phyloP scores from a whole-genome alignment of 2,797 vertebrate genomes.

The Myiotriccus ornatus region DNA sequence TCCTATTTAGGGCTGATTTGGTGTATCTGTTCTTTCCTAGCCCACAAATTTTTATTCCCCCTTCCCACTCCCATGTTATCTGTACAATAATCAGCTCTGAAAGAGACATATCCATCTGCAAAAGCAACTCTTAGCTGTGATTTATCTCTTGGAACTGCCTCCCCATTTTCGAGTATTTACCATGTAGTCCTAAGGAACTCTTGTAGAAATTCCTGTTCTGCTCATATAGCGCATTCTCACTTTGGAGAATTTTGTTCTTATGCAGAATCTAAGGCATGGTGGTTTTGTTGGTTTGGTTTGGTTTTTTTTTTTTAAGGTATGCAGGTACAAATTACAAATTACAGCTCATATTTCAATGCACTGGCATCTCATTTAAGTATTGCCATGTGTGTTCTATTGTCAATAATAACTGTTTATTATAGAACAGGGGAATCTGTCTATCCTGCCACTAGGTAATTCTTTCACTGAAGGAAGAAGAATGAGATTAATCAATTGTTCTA shows the following conservation, averaged over 20 bases:
- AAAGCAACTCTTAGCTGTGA: neutral
- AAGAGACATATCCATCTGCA: neutral
- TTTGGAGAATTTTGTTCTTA: neutral
- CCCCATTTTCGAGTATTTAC: neutral
- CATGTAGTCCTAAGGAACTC: neutral
- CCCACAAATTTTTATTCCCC: neutral
- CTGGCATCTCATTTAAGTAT: neutral
- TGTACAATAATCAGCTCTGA: neutral
- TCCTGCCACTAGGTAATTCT: neutral
- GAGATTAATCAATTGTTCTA: neutral
- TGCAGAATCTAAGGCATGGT: neutral
- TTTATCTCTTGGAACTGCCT: neutral
- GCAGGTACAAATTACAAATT: neutral
- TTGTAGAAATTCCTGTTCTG: neutral
- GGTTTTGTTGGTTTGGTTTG: neutral
- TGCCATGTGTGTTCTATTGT: neutral
- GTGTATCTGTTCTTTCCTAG: neutral
- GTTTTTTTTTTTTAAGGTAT: neutral
- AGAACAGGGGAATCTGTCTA: neutral
- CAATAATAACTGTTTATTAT: neutral
- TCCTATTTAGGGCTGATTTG: neutral
- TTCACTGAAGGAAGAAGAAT: neutral
- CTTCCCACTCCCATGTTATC: rapidly evolving
- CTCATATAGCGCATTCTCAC: neutral
- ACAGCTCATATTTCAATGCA: neutral